Conservation (phyloP, 2,888 invertebrate genomes). For the Cylloceria caligata region DNA sequence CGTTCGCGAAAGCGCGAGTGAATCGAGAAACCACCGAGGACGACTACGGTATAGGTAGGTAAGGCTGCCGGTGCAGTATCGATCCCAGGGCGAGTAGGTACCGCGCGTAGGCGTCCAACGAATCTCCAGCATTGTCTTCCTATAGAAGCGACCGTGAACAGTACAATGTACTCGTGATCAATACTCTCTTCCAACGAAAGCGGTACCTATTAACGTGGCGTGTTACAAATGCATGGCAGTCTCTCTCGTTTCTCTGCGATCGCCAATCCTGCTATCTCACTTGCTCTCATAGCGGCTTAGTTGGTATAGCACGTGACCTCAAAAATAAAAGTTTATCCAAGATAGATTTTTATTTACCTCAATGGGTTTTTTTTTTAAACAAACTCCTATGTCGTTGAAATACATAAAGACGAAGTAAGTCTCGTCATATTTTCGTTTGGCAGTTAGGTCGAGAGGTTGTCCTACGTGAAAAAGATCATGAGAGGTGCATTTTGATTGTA, state of each 20-base stretch:
- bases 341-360: background rate
- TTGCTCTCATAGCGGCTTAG: too few relatives aligned
- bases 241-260: too few relatives aligned
- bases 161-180: constrained; percentile 17
- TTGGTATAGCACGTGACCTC: too few relatives aligned
- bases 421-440: background rate
- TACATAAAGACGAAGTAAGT: background rate
- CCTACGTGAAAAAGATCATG: background rate
- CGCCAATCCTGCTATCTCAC: too few relatives aligned
- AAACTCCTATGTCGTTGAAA: background rate
- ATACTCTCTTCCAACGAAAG: background rate
- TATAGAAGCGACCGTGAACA: constrained; percentile 8
- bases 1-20: constrained; percentile 40
- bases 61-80: constrained; percentile 51
- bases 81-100: constrained; percentile 39
- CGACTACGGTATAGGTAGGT: constrained; percentile 14
- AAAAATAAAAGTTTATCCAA: background rate
- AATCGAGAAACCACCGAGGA: constrained; percentile 8
- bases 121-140: constrained; percentile 43
- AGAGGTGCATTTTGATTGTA: too few relatives aligned
- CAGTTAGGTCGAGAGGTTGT: background rate
- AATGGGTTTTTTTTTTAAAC: background rate
- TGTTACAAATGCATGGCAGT: too few relatives aligned
- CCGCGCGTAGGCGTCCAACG: constrained; percentile 51
- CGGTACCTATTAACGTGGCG: background rate